Evolutionary conservation across 2,888 invertebrate species (phyloP).

Genomic region (Timema podura): DNA sequence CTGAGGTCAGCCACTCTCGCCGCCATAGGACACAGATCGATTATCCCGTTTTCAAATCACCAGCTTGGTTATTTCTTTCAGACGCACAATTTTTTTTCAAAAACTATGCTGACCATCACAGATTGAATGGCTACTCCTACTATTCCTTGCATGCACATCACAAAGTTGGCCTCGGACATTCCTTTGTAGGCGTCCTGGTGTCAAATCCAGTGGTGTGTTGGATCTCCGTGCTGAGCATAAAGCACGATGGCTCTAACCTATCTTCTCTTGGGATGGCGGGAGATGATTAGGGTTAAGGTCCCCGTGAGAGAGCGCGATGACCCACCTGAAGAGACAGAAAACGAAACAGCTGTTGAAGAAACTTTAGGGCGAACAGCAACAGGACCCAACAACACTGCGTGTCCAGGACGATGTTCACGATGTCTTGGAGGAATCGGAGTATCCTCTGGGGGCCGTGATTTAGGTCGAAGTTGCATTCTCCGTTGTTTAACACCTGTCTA

Average conservation of each 20-base stretch:
- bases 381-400: slow-evolving; percentile 92
- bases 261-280: slow-evolving; percentile 39
- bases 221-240: slow-evolving; percentile 93
- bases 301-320: slow-evolving; percentile 83
- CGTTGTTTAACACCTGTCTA: no score
- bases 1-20: slow-evolving; percentile 93
- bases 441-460: slow-evolving; percentile 77
- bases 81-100: slow-evolving; percentile 93
- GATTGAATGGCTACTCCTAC: slow-evolving; percentile 85
- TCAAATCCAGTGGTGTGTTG: slow-evolving; percentile 95
- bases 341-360: slow-evolving; percentile 84
- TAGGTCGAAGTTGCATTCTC: no score
- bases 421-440: slow-evolving; percentile 68
- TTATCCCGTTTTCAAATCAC: no score
- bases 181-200: slow-evolving; percentile 80
- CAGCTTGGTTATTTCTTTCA: slow-evolving; percentile 84
- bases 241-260: slow-evolving; percentile 80
- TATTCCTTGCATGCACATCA: slow-evolving; percentile 94
- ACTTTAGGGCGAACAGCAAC: slow-evolving; percentile 73
- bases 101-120: slow-evolving; percentile 78
- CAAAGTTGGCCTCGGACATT: slow-evolving; percentile 91
- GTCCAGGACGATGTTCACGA: slow-evolving; percentile 86
- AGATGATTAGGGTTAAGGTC: slow-evolving; percentile 68
- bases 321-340: slow-evolving; percentile 88
- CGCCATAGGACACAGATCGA: slow-evolving; percentile 82